Evolutionary conservation across 2,888 invertebrate genomes (phyloP), one percentile per base, ranked within the genome.

Genomic region (Cremastinae sp.): DNA sequence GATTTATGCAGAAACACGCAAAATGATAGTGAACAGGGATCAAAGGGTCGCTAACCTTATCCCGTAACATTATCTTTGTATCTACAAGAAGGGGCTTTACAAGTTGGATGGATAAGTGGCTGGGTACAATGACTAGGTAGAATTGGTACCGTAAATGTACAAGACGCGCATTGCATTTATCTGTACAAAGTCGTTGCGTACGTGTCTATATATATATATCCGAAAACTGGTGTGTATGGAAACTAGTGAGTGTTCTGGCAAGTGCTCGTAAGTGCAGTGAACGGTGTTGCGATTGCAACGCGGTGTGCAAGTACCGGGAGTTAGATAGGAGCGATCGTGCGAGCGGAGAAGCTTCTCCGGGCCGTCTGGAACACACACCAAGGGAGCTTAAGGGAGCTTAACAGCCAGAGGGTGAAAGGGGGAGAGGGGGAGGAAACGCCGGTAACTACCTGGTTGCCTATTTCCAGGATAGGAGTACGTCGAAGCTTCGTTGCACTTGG

Each of bases 221-320:
- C 28, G 28, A 28, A 28, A 3, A 28, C 2, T 28, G 28, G 2
- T 28, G 28, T 28, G 28, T 28, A 28, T 28, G 28, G 28, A 28
- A 28, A 5, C 28, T 28, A 2, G 49, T 9, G 58, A 28, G 41
- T 35, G 61, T 37, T 43, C n/a, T n/a, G 59, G 35, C 59, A 61
- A 62, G 71, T 75, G 75, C 59, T 65, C 59, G 70, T 71, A 66
- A 75, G 65, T 71, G 62, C 49, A 56, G 49, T 61, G 49, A 71
- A 47, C 56, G 59, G 39, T 61, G 75, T 55, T 71, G 70, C 55
- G 14, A 59, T 66, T 47, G 39, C 58, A 12, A 55, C 53, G 62
- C 56, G 14, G 37, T 37, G 16, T 61, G 39, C 51, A 62, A 62
- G 59, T 35, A 45, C 55, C 68, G 14, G 58, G 70, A 47, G 66